A percentile compares a stretch with the other conserved stretches of the same genome.
These are phyloP conservation scores for Cerceris rybyensis DNA, from an alignment of 2,888 invertebrate genomes.

Conservation along the genomic window DNA sequence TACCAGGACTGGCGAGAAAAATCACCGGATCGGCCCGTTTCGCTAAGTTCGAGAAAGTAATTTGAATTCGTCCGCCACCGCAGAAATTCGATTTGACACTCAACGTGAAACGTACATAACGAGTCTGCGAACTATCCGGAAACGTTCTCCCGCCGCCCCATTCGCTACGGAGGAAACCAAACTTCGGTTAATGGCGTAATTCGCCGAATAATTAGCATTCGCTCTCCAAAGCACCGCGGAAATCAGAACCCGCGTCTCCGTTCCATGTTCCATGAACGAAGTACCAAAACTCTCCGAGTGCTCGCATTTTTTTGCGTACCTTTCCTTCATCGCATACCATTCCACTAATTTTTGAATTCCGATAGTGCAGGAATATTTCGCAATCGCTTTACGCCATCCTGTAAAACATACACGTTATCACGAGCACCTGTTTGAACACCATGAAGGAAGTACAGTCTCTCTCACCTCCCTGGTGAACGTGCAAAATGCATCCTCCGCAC, in stretches of 20 bases:
- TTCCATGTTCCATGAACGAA: constrained; percentile 9
- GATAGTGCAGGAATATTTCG: constrained; percentile 37
- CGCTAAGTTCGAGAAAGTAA: constrained; percentile 59
- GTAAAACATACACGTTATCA: constrained; percentile 47
- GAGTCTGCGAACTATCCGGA: constrained; percentile 64
- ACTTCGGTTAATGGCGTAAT: constrained; percentile 65
- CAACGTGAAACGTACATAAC: constrained; percentile 68
- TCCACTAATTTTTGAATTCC: constrained; percentile 12
- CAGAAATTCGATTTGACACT: constrained; percentile 69
- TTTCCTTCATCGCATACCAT: neutral
- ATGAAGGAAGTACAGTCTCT: constrained; percentile 63
- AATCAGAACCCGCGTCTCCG: constrained; percentile 35
- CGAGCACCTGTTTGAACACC: constrained; percentile 66
- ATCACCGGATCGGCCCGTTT: constrained; percentile 50
- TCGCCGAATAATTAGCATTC: constrained; percentile 64
- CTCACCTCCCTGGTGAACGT: constrained; percentile 26
- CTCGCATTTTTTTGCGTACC: neutral
- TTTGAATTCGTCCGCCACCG: constrained; percentile 65
- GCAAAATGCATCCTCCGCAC: constrained; percentile 32
- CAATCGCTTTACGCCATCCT: constrained; percentile 60
- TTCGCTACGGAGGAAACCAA: constrained; percentile 29
- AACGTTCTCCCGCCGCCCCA: constrained; percentile 15
- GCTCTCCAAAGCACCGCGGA: constrained; percentile 22
- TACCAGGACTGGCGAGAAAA: constrained; percentile 51
- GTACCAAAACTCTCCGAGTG: neutral